Base-by-base conservation (phyloP, 2,113 vertebrate genomes). In the Paramormyrops kingsleyae region DNA sequence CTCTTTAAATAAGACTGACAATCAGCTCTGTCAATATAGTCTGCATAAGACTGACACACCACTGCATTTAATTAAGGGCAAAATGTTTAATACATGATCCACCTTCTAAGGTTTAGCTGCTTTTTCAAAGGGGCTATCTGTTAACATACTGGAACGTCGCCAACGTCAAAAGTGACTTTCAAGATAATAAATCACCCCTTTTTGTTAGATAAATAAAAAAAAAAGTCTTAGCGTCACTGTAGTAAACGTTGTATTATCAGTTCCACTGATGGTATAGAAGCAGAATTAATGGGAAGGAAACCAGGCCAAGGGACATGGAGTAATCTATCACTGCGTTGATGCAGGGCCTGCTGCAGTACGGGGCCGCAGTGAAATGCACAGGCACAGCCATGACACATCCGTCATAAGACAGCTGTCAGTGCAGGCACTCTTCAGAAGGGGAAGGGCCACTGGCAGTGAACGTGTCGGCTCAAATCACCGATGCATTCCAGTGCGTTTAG, bases 141-240 rank as follows among this genome's bases (percentile, higher is more conserved):
- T 85, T 42, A 89, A 85, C 53, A 49, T 8, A 3, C 3, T 66
- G 89, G 77, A 35, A 62, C 46, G 31, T 66, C 84, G 80, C 89
- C 53, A 85, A 89, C n/a, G 83, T 62, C 47, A 86, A n/a, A 49
- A 49, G 83, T 47, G n/a, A 47, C 52, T 89, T 59, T 84, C 42
- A 89, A 35, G 83, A 56, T 21, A 84, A 89, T 89, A 85, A 89
- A 62, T 89, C 89, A 89, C n/a, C 9, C 24, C 21, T 47, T 88
- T 50, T 27, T 21, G 88, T 47, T 50, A 31, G 77, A 88, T 21
- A 53, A 53, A 17, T 46, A 88, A 44, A 9, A 66, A 50, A 31
- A 89, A n/a, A 21, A 27, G 49, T n/a, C 46, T 47, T 77, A 39
- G 17, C 31, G 1, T 35, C 47, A 31, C n/a, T 83, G 44, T 77